phyloP scores from a whole-genome alignment of 2,113 vertebrate species.

The Blennius ocellaris region DNA sequence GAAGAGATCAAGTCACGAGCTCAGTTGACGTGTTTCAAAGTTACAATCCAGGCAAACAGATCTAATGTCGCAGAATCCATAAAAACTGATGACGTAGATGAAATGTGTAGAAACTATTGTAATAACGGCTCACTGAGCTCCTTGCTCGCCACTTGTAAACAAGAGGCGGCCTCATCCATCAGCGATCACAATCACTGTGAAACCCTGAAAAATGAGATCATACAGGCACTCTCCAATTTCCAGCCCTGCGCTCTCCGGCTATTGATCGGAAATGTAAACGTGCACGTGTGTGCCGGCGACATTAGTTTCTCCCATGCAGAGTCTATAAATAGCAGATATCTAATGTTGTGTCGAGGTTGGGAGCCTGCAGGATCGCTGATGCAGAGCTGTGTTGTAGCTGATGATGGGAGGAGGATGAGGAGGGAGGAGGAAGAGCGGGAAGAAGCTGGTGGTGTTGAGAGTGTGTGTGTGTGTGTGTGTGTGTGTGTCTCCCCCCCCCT shows the following conservation, averaged over 20 bases:
- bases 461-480: conserved; percentile 15
- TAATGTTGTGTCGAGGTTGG: conserved; percentile 7
- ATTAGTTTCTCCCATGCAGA: neutral
- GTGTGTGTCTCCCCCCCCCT: conserved; percentile 20
- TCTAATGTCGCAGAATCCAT: too few species aligned
- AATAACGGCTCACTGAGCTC: too few species aligned
- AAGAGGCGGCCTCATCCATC: neutral
- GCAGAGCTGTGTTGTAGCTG: conserved; percentile 23
- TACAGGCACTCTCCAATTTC: neutral
- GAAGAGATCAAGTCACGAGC: too few species aligned
- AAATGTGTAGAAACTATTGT: too few species aligned
- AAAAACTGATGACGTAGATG: too few species aligned
- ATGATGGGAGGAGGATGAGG: neutral
- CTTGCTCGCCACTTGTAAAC: neutral
- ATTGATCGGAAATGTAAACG: conserved; percentile 4
- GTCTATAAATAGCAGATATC: conserved; percentile 53
- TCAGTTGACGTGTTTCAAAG: too few species aligned
- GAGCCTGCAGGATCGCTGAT: conserved; percentile 34
- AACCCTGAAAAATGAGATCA: conserved; percentile 3
- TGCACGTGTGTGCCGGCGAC: neutral
- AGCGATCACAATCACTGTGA: conserved; percentile 7
- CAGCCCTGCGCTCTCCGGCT: conserved; percentile 6
- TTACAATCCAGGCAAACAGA: too few species aligned
- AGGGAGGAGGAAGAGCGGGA: neutral
- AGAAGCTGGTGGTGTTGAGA: conserved; percentile 40